Percentiles rank a stretch among this genome's conserved stretches.
Conservation (phyloP, 1,140 invertebrate genomes). For the Drosophila azteca region DNA sequence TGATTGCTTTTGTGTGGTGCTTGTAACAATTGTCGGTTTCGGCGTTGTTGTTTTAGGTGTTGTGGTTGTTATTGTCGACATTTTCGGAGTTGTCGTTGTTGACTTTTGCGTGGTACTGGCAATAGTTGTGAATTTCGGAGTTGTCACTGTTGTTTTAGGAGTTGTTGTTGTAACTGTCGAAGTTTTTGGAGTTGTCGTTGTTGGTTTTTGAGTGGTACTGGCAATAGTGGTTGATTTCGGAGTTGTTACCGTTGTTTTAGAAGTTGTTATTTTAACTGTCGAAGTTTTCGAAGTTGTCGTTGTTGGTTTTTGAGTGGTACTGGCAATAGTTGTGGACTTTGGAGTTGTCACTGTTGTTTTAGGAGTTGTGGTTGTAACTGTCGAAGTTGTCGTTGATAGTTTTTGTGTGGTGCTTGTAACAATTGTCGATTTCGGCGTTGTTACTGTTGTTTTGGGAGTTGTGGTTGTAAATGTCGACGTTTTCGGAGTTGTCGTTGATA, state of each 20-base stretch:
- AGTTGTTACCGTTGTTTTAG: neutral
- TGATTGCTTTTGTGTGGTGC: neutral
- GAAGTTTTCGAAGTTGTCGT: constrained; percentile 6
- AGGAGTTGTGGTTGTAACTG: neutral
- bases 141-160: neutral
- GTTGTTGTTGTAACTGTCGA: constrained; percentile 3
- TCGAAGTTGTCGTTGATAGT: neutral
- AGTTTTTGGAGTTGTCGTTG: constrained; percentile 4
- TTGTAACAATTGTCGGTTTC: neutral
- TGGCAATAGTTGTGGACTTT: neutral
- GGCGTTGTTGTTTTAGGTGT: neutral
- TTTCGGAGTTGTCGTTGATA: neutral
- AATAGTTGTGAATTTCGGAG: neutral
- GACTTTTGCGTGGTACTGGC: neutral
- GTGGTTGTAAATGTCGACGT: neutral
- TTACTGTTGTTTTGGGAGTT: constrained; percentile 12
- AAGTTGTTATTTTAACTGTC: no score
- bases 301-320: neutral
- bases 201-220: neutral
- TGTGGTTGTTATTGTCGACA: neutral
- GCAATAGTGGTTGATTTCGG: neutral
- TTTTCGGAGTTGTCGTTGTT: constrained; percentile 3
- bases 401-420: neutral
- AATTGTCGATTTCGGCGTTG: constrained; percentile 1
- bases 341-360: neutral